Percentiles rank a stretch among this genome's conserved stretches.
Conservation (phyloP, 2,888 invertebrate species). For the Neoitamus cyanurus region DNA sequence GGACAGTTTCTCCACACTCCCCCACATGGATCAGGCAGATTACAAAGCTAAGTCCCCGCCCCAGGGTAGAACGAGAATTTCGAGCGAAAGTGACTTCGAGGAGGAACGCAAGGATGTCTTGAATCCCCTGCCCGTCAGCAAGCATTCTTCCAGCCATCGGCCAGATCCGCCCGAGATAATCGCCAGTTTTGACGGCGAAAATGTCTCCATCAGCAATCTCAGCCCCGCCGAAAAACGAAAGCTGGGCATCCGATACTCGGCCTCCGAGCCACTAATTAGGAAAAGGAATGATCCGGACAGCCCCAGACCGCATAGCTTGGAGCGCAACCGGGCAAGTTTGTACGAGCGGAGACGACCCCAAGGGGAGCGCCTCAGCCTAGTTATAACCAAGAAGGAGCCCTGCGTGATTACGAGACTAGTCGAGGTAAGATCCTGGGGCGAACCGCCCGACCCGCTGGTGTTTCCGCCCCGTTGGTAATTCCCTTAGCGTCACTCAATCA, state of each 20-base stretch:
- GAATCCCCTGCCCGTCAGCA: slow-evolving; percentile 58
- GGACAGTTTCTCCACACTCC: neutral
- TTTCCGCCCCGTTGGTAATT: neutral
- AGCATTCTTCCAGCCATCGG: slow-evolving; percentile 55
- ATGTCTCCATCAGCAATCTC: slow-evolving; percentile 60
- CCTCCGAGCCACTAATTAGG: slow-evolving; percentile 47
- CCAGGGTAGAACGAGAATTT: neutral
- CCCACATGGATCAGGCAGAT: neutral
- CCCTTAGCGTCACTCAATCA: neutral
- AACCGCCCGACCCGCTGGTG: too few species aligned
- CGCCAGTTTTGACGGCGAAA: slow-evolving; percentile 60
- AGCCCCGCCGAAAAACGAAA: slow-evolving; percentile 57
- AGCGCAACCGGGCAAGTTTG: slow-evolving; percentile 15
- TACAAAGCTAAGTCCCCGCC: neutral
- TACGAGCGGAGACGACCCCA: slow-evolving; percentile 48
- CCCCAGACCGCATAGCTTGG: neutral
- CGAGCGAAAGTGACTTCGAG: slow-evolving; percentile 67
- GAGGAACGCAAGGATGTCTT: slow-evolving; percentile 67
- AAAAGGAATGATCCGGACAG: slow-evolving; percentile 49
- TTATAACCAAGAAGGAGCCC: slow-evolving; percentile 9
- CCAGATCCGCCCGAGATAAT: slow-evolving; percentile 62
- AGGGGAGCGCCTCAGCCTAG: slow-evolving; percentile 43
- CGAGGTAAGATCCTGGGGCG: slow-evolving; percentile 12
- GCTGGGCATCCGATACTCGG: neutral
- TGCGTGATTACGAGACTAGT: neutral